Evolutionary conservation across 2,888 invertebrate species (phyloP).

Genomic region (Drosophila vallismaia): DNA sequence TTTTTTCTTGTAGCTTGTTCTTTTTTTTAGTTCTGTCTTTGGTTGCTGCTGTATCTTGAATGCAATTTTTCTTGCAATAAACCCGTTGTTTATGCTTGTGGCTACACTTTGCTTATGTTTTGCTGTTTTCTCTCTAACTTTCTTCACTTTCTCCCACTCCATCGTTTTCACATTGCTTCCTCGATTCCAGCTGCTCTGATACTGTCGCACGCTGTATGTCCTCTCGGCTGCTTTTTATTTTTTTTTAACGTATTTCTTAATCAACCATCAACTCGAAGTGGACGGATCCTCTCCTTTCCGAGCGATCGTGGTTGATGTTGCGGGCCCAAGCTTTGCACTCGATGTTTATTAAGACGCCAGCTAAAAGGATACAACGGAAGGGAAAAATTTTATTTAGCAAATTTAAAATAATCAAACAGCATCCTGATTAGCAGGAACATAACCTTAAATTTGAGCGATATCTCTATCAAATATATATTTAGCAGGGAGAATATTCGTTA

Average conservation of each 20-base stretch:
- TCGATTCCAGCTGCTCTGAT: conserved; percentile 13
- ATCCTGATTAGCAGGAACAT: no score
- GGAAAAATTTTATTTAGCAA: background rate
- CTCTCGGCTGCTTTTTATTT: conserved; percentile 13
- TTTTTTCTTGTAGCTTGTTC: conserved; percentile 69
- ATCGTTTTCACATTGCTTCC: conserved; percentile 7
- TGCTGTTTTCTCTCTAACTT: conserved; percentile 38
- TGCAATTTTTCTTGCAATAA: conserved; percentile 39
- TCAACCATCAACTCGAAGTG: conserved; percentile 98
- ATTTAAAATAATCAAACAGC: background rate
- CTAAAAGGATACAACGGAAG: conserved; percentile 83
- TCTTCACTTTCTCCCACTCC: conserved; percentile 16
- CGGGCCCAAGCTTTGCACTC: conserved; percentile 97
- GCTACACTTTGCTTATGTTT: conserved; percentile 52
- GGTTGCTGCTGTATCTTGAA: conserved; percentile 80
- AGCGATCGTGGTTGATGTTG: conserved; percentile 94
- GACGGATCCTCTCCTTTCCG: conserved; percentile 95
- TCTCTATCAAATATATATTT: no score
- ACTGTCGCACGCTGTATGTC: conserved; percentile 9
- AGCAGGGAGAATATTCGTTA: no score
- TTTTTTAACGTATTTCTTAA: conserved; percentile 84
- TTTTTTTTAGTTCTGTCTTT: conserved; percentile 69
- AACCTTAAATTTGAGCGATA: no score
- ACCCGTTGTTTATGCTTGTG: conserved; percentile 57
- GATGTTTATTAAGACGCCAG: conserved; percentile 95